Percentiles rank a stretch among this genome's conserved stretches.
Evolutionary conservation across 2,113 vertebrate species (phyloP).

Genomic region (Lepus europaeus): DNA sequence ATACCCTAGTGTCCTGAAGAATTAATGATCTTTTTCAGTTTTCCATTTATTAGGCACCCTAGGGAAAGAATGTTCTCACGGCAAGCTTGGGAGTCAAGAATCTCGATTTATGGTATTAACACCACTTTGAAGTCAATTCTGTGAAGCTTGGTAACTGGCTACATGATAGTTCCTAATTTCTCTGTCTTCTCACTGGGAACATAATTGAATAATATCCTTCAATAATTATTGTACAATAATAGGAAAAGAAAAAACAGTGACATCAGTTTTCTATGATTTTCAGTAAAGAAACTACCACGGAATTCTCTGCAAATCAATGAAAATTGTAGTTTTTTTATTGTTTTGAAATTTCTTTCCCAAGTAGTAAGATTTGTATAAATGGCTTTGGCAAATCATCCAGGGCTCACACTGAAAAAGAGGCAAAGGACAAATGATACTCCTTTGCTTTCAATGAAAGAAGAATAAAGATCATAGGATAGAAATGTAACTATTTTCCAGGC

Average conservation of each 20-base stretch:
- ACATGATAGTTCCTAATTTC: neutral
- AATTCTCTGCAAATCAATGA: neutral
- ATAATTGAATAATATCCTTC: neutral
- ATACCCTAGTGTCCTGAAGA: neutral
- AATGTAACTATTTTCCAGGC: neutral
- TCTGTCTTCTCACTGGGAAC: neutral
- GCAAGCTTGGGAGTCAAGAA: neutral
- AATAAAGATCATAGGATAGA: neutral
- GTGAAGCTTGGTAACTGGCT: neutral
- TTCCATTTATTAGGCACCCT: neutral
- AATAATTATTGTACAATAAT: neutral
- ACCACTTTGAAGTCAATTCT: neutral
- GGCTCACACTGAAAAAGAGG: neutral
- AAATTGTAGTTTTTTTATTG: neutral
- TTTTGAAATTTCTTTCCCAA: slow-evolving; percentile 30
- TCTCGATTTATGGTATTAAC: neutral
- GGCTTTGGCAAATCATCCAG: neutral
- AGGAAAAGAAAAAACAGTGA: neutral
- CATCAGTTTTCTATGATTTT: neutral
- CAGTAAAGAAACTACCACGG: neutral
- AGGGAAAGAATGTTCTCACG: neutral
- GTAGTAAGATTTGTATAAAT: neutral
- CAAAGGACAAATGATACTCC: neutral
- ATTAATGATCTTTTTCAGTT: slow-evolving; percentile 11
- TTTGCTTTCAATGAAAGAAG: neutral